Base-by-base conservation (phyloP, 2,797 vertebrate genomes). In the Spinibarbus caldwelli region DNA sequence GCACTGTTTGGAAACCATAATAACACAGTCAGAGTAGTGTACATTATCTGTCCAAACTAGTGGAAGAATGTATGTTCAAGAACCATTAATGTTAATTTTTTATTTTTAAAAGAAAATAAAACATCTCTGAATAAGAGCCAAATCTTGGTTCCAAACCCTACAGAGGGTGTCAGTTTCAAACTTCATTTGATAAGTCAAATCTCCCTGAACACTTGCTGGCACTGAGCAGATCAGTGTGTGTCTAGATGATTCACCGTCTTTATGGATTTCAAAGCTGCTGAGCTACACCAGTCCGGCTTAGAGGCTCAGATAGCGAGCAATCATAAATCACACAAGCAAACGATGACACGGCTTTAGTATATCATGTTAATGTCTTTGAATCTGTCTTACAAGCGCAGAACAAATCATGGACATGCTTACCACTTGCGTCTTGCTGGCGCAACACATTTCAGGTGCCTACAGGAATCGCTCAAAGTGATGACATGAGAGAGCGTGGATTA, bases 391-490 rank as follows among this genome's bases (percentile, higher is more conserved):
- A 73, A 79, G 72, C 3, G 21, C n/a, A 57, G 77, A 82, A 87
- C 88, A 86, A 75, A 87, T 84, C 88, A 87, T 78, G 80, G 67
- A 19, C 9, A 49, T 82, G 73, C 80, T 89, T 87, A 85, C 47
- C 57, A 62, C 80, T 71, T n/a, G 6, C 10, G 36, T 66, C 23
- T 54, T 62, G 62, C 81, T 78, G 86, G 70, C 68, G 21, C 41
- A 62, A 70, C 52, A 59, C 78, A 77, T 75, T 75, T 81, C 73
- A 84, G 85, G 52, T 62, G 52, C 71, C 67, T 41, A 67, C 72
- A 82, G 73, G 75, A 87, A 43, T 64, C 41, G 2, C 26, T 72
- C 47, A 64, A 23, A 26, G 2, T 36, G 49, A 23, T 77, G 76
- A 62, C 6, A 43, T 10, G 73, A 79, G 43, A 26, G 83, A 86